Conservation (phyloP, 2,113 vertebrate genomes). For the Gopherus flavomarginatus region DNA sequence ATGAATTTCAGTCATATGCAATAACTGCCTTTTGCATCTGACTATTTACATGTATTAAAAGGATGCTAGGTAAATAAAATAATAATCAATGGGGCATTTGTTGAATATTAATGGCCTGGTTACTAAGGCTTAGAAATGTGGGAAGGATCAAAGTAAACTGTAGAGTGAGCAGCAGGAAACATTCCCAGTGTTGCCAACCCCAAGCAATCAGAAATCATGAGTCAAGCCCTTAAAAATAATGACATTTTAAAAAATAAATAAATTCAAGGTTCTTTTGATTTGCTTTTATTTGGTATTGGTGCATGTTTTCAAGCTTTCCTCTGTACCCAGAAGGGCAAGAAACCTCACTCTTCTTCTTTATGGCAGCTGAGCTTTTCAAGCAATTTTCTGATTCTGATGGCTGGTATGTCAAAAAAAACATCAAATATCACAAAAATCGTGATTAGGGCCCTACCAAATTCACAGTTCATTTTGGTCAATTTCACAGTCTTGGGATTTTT, state of each 20-base stretch:
- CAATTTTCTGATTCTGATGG: neutral
- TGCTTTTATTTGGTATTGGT: neutral
- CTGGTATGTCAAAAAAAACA: neutral
- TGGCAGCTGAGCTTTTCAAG: neutral
- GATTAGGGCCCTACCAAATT: too few species aligned
- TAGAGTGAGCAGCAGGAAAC: neutral
- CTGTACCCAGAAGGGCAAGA: neutral
- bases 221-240: neutral
- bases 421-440: neutral
- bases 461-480: too few species aligned
- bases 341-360: neutral
- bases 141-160: neutral
- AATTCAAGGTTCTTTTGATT: accelerated
- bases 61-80: conserved; percentile 58
- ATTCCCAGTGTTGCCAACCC: neutral
- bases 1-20: conserved; percentile 42
- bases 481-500: too few species aligned
- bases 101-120: conserved; percentile 16
- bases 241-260: neutral
- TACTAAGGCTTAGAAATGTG: conserved; percentile 36
- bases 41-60: conserved; percentile 47
- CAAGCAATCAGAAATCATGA: neutral
- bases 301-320: neutral
- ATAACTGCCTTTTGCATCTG: conserved; percentile 36
- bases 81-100: conserved; percentile 15